phyloP scores from a whole-genome alignment of 2,113 vertebrate genomes.

The Bettongia penicillata region DNA sequence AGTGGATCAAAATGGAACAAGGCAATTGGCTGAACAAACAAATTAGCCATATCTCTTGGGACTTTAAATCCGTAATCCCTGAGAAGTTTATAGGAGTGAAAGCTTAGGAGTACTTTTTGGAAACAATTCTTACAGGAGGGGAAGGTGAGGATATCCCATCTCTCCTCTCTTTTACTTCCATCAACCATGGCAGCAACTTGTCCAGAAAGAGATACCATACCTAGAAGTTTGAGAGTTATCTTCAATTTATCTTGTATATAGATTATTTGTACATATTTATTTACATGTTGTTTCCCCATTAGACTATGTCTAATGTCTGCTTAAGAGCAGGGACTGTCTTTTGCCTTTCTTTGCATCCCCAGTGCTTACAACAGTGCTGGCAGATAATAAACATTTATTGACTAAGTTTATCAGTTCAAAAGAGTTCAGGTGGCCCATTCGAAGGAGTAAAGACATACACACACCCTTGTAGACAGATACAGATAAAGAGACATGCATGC shows the following conservation, averaged over 20 bases:
- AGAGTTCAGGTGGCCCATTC: not conserved
- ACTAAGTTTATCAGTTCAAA: not conserved
- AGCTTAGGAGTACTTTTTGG: not conserved
- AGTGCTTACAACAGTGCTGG: not conserved
- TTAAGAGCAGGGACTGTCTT: not conserved
- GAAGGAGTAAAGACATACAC: not conserved
- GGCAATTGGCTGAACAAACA: not conserved
- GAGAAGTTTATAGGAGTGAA: not conserved
- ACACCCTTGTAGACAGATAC: not conserved
- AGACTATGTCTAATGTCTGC: not conserved
- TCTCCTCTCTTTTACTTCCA: not conserved
- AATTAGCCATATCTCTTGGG: not conserved
- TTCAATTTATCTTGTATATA: not conserved
- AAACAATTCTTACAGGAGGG: not conserved
- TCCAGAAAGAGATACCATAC: not conserved
- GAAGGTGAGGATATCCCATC: not conserved
- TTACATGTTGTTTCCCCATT: not conserved
- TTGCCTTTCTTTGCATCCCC: not conserved
- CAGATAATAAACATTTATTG: not conserved
- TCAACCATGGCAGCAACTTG: not conserved
- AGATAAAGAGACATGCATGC: not conserved
- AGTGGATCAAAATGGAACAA: not conserved
- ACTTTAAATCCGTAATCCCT: not conserved
- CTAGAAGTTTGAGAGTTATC: not conserved
- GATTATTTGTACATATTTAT: not conserved